Conservation (phyloP, 2,113 vertebrate genomes). For the Calyptommatus sinebrachiatus region DNA sequence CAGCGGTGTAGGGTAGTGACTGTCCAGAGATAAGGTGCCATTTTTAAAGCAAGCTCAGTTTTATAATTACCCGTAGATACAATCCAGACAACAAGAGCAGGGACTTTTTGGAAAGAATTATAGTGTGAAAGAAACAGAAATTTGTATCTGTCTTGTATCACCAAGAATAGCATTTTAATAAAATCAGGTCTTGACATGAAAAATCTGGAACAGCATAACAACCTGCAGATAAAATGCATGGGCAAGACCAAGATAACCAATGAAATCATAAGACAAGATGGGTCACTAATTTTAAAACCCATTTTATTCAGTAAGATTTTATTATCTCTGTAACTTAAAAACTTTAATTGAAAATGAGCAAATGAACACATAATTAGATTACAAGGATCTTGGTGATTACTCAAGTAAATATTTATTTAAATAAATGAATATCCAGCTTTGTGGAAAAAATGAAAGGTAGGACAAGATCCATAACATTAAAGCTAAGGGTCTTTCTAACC, state of each 20-base stretch:
- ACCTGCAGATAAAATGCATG: not conserved
- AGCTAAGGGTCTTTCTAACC: too few species aligned
- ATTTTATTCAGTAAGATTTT: not conserved
- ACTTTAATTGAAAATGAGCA: not conserved
- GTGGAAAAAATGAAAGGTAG: not conserved
- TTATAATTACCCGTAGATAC: not conserved
- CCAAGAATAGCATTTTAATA: not conserved
- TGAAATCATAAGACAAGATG: not conserved
- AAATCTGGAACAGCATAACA: not conserved
- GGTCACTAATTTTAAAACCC: too few species aligned
- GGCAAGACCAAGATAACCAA: too few species aligned
- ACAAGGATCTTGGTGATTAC: not conserved
- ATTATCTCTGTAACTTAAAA: not conserved
- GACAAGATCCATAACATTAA: not conserved
- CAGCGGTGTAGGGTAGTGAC: not conserved
- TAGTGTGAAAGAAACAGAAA: not conserved
- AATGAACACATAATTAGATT: not conserved
- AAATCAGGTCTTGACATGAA: not conserved
- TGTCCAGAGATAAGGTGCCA: rapidly evolving
- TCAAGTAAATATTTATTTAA: not conserved
- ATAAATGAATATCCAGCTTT: not conserved
- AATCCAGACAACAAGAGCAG: not conserved
- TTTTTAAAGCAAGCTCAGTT: not conserved
- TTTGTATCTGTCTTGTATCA: not conserved
- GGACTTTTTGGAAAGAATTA: not conserved